phyloP scores from a whole-genome alignment of 64 coral and sea anemone genomes.

The Platygyra sinensis region DNA sequence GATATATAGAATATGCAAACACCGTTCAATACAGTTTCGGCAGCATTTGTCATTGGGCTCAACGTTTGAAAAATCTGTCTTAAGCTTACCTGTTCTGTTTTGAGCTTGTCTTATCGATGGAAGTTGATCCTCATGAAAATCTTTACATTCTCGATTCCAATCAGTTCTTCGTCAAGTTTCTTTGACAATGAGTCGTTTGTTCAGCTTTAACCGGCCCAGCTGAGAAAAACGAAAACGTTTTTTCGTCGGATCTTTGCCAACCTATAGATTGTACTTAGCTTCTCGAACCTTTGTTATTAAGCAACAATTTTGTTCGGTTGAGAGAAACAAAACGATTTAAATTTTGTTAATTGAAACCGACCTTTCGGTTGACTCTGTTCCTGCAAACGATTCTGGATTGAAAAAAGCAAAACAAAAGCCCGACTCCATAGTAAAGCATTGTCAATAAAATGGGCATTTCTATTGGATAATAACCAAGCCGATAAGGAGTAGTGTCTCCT shows the following conservation, averaged over 20 bases:
- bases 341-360: no score
- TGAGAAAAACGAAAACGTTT: background rate
- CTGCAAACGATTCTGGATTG: no score
- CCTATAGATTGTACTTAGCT: background rate
- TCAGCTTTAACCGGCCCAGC: background rate
- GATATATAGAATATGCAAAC: background rate
- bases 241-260: background rate
- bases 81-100: background rate
- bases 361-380: no score
- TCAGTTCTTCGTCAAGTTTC: background rate
- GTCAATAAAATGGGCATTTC: background rate
- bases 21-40: background rate
- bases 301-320: background rate
- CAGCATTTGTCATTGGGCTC: no score
- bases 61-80: background rate
- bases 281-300: background rate
- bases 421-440: background rate
- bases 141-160: background rate
- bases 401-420: no score
- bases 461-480: background rate
- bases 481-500: background rate
- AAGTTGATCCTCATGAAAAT: background rate
- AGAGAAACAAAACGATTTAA: no score
- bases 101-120: background rate
- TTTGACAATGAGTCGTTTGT: background rate